A percentile compares a stretch with the other conserved stretches of the same genome.
These are phyloP conservation scores for Ictidomys tridecemlineatus DNA, from an alignment of 2,113 vertebrate species.

Conservation along the genomic window DNA sequence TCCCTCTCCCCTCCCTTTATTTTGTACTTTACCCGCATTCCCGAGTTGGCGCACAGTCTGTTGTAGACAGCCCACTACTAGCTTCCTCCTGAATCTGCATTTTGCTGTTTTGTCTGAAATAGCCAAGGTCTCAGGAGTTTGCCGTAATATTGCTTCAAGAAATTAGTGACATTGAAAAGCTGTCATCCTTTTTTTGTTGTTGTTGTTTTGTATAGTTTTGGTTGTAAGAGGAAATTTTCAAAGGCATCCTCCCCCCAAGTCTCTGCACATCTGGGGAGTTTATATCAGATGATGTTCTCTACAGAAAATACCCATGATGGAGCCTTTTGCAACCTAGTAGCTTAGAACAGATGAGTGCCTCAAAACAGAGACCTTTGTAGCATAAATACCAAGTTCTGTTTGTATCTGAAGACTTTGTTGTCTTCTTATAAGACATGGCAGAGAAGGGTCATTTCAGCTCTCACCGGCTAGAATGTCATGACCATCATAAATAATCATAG, in stretches of 20 bases:
- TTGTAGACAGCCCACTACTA: conserved; percentile 60
- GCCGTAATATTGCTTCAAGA: neutral
- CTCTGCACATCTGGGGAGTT: neutral
- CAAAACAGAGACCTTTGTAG: neutral
- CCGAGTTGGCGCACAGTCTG: conserved; percentile 64
- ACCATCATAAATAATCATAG: neutral
- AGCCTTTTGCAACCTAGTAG: neutral
- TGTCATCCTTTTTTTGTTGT: neutral
- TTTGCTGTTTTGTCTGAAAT: conserved; percentile 67
- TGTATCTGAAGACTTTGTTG: neutral
- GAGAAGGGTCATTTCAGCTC: neutral
- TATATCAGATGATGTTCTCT: neutral
- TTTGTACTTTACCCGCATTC: conserved; percentile 55
- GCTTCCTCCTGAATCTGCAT: conserved; percentile 15
- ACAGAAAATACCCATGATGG: neutral
- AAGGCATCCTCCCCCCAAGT: neutral
- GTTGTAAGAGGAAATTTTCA: conserved; percentile 55
- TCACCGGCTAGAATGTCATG: neutral
- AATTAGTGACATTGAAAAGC: conserved; percentile 62
- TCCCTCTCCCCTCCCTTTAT: conserved; percentile 49
- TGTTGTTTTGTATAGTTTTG: conserved; percentile 37
- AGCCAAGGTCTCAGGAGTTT: conserved; percentile 67
- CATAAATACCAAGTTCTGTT: neutral
- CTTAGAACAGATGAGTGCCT: neutral
- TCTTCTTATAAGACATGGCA: neutral